Evolutionary conservation across 2,113 vertebrate genomes (phyloP).

Genomic region (Fregetta grallaria): DNA sequence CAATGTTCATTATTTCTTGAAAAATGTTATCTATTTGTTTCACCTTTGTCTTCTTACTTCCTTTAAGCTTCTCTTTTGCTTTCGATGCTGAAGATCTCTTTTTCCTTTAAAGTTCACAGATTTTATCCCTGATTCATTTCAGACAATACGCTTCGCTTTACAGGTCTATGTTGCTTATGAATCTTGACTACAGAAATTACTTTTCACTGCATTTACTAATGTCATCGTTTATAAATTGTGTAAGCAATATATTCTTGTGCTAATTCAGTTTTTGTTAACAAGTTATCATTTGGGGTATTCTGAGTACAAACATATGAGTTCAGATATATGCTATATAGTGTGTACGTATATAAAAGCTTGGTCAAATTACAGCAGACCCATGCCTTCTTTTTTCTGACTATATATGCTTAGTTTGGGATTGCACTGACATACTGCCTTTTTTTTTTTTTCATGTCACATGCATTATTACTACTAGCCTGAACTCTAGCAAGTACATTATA

Average conservation of each 20-base stretch:
- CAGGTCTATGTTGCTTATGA: not conserved
- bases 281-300: not conserved
- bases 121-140: constrained; percentile 1
- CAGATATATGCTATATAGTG: not conserved
- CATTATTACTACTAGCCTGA: not conserved
- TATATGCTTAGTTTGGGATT: not conserved
- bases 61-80: not conserved
- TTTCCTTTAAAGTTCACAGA: not conserved
- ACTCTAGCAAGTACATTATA: not conserved
- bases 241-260: not conserved
- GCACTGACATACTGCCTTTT: not conserved
- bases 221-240: not conserved
- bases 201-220: constrained; percentile 24
- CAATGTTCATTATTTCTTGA: not conserved
- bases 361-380: not conserved
- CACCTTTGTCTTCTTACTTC: not conserved
- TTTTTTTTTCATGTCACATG: not conserved
- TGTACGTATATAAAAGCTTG: not conserved
- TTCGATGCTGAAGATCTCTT: not conserved
- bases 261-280: not conserved
- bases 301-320: not conserved
- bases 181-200: constrained; percentile 10
- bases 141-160: constrained; percentile 16
- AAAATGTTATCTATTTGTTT: not conserved
- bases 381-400: not conserved